phyloP scores from a whole-genome alignment of 2,888 invertebrate genomes.

The Phania funesta region DNA sequence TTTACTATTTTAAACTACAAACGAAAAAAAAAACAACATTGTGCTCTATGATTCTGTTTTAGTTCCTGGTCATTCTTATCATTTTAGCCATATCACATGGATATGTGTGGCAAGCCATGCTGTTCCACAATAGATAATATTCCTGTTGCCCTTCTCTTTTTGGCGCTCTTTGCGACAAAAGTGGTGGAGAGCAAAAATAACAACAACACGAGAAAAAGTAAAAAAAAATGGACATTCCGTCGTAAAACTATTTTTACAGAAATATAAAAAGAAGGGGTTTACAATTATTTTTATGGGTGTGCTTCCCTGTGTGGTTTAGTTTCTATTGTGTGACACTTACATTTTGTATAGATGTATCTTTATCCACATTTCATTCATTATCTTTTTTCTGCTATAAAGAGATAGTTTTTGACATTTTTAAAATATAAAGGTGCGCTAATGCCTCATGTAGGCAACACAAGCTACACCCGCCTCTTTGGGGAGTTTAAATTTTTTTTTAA shows the following conservation, averaged over 20 bases:
- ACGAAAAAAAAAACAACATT: background rate
- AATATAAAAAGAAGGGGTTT: slow-evolving; percentile 31
- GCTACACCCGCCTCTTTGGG: background rate
- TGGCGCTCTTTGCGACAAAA: background rate
- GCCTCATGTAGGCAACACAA: background rate
- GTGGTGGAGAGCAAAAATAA: background rate
- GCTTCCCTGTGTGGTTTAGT: slow-evolving; percentile 2
- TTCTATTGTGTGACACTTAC: background rate
- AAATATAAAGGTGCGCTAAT: slow-evolving; percentile 43
- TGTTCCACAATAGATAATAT: slow-evolving; percentile 65
- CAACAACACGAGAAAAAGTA: slow-evolving; percentile 18
- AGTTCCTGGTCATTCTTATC: slow-evolving; percentile 69
- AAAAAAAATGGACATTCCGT: slow-evolving; percentile 41
- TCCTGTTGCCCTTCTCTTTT: background rate
- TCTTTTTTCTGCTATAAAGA: slow-evolving; percentile 36
- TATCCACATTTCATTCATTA: slow-evolving; percentile 58
- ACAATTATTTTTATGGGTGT: slow-evolving; percentile 18
- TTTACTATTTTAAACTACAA: background rate
- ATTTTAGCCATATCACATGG: slow-evolving; percentile 71
- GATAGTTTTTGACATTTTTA: slow-evolving; percentile 49
- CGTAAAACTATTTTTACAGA: slow-evolving; percentile 57
- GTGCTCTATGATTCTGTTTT: slow-evolving; percentile 27
- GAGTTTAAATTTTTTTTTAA: background rate
- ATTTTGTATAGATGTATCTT: background rate
- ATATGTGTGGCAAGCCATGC: slow-evolving; percentile 75